A percentile compares a stretch with the other conserved stretches of the same genome.
phyloP scores from a whole-genome alignment of 1,140 invertebrate species.

The Temnothorax curvispinosus region DNA sequence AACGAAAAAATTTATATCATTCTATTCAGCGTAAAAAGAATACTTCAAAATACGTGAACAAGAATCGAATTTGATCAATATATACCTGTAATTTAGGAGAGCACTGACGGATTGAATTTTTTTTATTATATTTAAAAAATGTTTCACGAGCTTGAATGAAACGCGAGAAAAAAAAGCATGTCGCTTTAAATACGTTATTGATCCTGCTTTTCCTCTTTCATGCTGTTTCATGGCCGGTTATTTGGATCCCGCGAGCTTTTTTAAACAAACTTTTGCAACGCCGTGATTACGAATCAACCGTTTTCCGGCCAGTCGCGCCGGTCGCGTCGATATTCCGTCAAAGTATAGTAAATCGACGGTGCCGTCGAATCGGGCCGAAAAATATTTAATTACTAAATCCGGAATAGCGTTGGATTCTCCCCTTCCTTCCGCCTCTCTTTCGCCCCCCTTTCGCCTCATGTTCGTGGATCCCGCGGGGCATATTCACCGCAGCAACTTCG shows the following conservation, averaged over 20 bases:
- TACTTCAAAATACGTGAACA: background rate
- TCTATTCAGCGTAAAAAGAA: background rate
- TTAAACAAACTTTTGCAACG: conserved; percentile 29
- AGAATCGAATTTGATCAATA: conserved; percentile 1
- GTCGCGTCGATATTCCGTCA: conserved; percentile 35
- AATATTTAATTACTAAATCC: conserved; percentile 84
- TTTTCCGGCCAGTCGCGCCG: background rate
- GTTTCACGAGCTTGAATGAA: background rate
- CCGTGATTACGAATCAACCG: conserved; percentile 53
- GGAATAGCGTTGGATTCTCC: conserved; percentile 76
- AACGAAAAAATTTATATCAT: conserved; percentile 23
- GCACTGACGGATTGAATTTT: background rate
- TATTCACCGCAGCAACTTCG: conserved; percentile 68
- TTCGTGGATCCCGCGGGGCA: conserved; percentile 76
- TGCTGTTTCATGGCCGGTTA: conserved; percentile 11
- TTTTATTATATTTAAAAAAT: background rate
- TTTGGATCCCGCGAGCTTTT: conserved; percentile 37
- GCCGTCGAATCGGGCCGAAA: conserved; percentile 59
- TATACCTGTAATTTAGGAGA: background rate
- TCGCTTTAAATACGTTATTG: conserved; percentile 5
- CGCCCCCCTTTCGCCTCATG: background rate
- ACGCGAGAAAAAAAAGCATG: background rate
- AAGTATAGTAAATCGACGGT: conserved; percentile 60
- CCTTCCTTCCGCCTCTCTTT: background rate
- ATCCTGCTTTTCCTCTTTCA: background rate